A percentile compares a stretch with the other conserved stretches of the same genome.
Evolutionary conservation across 2,888 invertebrate genomes (phyloP).

Genomic region (Rugalucina vietnamica): DNA sequence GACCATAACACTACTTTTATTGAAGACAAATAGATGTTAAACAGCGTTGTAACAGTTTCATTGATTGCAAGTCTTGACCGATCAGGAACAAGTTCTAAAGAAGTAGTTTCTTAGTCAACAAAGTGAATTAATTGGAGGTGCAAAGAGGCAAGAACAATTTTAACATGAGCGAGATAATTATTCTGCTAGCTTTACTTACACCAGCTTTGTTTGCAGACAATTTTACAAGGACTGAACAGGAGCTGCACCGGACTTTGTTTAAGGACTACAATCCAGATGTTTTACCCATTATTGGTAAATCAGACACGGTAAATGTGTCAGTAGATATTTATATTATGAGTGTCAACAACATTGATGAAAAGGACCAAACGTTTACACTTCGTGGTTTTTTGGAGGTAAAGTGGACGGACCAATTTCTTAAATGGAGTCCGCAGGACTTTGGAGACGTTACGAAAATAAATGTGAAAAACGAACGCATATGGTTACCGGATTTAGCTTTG

Average conservation of each 20-base stretch:
- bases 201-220: neutral
- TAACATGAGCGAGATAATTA: no score
- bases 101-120: no score
- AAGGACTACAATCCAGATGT: slow-evolving; percentile 44
- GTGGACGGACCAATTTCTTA: slow-evolving; percentile 59
- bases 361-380: slow-evolving; percentile 52
- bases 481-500: slow-evolving; percentile 56
- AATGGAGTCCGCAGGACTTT: slow-evolving; percentile 39
- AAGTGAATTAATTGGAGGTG: no score
- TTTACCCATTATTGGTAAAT: slow-evolving; percentile 27
- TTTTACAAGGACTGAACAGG: slow-evolving; percentile 2
- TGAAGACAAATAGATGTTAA: no score
- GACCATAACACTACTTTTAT: no score
- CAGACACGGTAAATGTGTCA: slow-evolving; percentile 28
- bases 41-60: no score
- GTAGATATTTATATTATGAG: slow-evolving; percentile 57
- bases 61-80: no score
- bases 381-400: slow-evolving; percentile 51
- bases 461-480: slow-evolving; percentile 51
- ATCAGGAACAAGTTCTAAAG: no score
- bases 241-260: slow-evolving; percentile 44
- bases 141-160: no score
- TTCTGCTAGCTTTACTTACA: neutral
- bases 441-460: slow-evolving; percentile 45
- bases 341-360: slow-evolving; percentile 58